A percentile compares a stretch with the other conserved stretches of the same genome.
phyloP scores from a whole-genome alignment of 2,888 invertebrate species.

The Erpobdella octoculata region DNA sequence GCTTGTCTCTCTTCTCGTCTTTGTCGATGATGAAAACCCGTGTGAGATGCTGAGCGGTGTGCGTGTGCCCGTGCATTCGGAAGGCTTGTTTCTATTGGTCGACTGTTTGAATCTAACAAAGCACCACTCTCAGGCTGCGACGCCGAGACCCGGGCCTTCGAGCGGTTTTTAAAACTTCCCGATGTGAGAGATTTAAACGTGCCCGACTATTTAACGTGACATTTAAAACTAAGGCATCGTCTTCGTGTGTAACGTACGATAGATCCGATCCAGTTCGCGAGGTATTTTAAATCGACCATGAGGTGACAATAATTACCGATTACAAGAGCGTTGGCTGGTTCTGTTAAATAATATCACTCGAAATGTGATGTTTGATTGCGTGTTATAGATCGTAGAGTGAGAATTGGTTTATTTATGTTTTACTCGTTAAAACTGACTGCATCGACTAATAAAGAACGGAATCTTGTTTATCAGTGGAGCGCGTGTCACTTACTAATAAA shows the following conservation, averaged over 20 bases:
- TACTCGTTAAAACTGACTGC: too few species aligned
- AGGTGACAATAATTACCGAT: background rate
- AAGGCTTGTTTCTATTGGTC: conserved; percentile 6
- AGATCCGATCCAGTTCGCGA: background rate
- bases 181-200: background rate
- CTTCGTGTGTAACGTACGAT: background rate
- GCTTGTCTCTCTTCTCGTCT: conserved; percentile 7
- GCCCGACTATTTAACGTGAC: background rate
- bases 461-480: too few species aligned
- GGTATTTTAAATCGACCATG: background rate
- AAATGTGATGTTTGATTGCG: background rate
- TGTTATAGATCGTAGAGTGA: background rate
- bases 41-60: background rate
- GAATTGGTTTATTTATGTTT: background rate
- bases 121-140: conserved; percentile 5
- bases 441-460: too few species aligned
- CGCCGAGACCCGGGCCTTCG: background rate
- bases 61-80: background rate
- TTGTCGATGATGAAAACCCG: background rate
- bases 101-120: conserved; percentile 13
- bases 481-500: too few species aligned
- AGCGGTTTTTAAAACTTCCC: conserved; percentile 7
- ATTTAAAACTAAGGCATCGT: background rate
- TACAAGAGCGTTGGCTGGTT: too few species aligned
- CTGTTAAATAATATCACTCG: background rate